Evolutionary conservation across 2,797 vertebrate species (phyloP).

Genomic region (Garrulus glandarius): DNA sequence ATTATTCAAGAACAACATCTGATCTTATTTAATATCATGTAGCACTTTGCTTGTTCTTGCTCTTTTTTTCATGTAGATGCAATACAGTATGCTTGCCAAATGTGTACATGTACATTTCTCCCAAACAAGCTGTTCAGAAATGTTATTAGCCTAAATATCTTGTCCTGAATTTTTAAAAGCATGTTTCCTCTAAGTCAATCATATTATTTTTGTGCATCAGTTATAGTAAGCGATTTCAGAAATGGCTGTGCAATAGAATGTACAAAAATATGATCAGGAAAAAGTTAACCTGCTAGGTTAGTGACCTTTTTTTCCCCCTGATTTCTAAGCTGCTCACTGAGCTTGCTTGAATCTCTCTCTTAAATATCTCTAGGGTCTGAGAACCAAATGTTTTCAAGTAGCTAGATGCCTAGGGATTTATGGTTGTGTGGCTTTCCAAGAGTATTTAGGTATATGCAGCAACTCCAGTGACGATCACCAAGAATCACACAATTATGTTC

Average conservation of each 20-base stretch:
- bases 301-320: neutral
- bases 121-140: conserved; percentile 58
- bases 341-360: neutral
- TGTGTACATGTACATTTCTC: conserved; percentile 36
- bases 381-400: neutral
- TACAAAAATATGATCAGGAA: neutral
- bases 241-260: neutral
- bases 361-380: neutral
- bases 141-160: conserved; percentile 58
- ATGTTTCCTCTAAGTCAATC: conserved; percentile 8
- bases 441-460: neutral
- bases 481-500: neutral
- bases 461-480: neutral
- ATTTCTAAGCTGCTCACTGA: neutral
- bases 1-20: conserved; percentile 63
- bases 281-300: neutral
- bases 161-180: conserved; percentile 44
- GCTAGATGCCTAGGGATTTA: neutral
- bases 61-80: conserved; percentile 23
- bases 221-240: neutral
- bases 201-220: neutral
- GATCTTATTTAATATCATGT: conserved; percentile 57
- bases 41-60: conserved; percentile 39
- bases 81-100: conserved; percentile 55
- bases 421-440: neutral